Conservation (phyloP, 2,113 vertebrate species). For the Sterna hirundo region DNA sequence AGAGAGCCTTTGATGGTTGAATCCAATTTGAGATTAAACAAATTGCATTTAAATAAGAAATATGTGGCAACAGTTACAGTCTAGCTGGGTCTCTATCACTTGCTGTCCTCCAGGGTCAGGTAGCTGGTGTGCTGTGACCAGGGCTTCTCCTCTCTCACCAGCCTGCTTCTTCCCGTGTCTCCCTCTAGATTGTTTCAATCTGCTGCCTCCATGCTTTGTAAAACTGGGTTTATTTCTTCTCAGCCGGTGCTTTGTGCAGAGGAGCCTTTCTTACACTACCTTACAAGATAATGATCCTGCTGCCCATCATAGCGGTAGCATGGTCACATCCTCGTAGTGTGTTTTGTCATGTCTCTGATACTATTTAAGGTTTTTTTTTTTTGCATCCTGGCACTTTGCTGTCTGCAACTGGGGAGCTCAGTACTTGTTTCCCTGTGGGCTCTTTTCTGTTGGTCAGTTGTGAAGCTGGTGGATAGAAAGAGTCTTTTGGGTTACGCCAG, state of each 20-base stretch:
- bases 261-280: rapidly evolving
- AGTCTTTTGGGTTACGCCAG: background rate
- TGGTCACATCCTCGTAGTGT: background rate
- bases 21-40: slow-evolving; percentile 50
- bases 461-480: background rate
- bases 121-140: background rate
- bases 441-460: background rate
- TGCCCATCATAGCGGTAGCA: background rate
- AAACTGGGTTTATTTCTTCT: background rate
- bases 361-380: background rate
- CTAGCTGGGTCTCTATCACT: background rate
- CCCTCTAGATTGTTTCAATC: background rate
- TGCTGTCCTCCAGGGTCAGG: background rate
- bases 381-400: background rate
- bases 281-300: background rate
- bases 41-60: slow-evolving; percentile 61
- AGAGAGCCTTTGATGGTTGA: slow-evolving; percentile 41
- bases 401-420: background rate
- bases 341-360: background rate
- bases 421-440: background rate
- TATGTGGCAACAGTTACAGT: background rate
- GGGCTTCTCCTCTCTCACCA: background rate
- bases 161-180: background rate
- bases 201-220: background rate
- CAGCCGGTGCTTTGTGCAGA: background rate